Evolutionary conservation across 2,113 vertebrate species (phyloP), one percentile per base, ranked within the genome.

Genomic region (Dromas ardeola): DNA sequence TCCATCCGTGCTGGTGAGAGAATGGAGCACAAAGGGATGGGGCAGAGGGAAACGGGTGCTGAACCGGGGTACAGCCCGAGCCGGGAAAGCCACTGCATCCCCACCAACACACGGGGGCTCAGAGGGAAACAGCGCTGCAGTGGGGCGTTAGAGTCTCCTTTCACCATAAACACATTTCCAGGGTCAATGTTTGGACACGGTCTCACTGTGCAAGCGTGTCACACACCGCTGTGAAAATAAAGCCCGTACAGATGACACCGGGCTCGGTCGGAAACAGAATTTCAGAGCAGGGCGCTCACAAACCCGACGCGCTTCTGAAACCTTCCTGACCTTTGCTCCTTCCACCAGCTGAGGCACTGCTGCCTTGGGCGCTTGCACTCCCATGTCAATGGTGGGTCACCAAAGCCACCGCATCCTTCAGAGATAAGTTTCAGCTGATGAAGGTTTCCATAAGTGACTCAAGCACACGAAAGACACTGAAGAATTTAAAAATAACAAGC

Each of bases 271-370:
- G 49, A 36, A 61, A 27, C 25, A n/a, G 3, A 27, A 27, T 34
- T 2, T 12, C 42, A 5, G 22, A 0, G 10, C 10, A 9, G 47
- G 47, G 30, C 4, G 5, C 62, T 43, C 49, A 23, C 6, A 29
- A 55, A 20, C 30, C 30, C 13, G 5, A 6, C 13, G 42, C 5
- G 0, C 26, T 22, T 11, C 77, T 40, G 26, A 25, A 26, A n/a
- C 1, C 4, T 0, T 50, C 22, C 5, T n/a, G n/a, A n/a, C n/a
- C 1, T 6, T 15, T 19, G 42, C 29, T 9, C 2, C 15, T 40
- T 15, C 43, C 50, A 26, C 34, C 1, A 4, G 13, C 43, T 0
- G 47, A 38, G 34, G 49, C 55, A 17, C 66, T 15, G 65, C 66
- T 23, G 47, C 40, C 38, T 27, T 1, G 38, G 40, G 12, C 4